These are phyloP conservation scores for Clepsis dumicolana DNA, from an alignment of 2,888 invertebrate genomes.

Conservation along the genomic window DNA sequence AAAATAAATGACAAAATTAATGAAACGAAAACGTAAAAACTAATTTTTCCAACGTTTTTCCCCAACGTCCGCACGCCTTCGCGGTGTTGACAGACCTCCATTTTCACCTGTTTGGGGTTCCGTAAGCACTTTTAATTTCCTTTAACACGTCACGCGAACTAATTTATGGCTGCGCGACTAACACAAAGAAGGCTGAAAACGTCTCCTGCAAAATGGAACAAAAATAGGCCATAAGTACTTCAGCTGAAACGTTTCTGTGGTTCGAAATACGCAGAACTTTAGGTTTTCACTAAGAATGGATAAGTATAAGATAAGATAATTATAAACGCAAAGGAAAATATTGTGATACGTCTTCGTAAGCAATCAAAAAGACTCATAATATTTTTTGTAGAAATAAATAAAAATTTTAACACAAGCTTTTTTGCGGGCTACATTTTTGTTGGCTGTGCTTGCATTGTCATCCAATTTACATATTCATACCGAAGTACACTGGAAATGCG, in stretches of 20 bases:
- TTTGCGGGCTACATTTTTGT: too few relatives aligned
- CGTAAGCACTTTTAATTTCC: conserved; percentile 37
- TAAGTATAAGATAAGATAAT: too few relatives aligned
- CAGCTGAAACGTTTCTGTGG: not conserved
- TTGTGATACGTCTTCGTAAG: too few relatives aligned
- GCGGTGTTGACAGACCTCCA: conserved; percentile 23
- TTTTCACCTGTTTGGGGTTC: conserved; percentile 35
- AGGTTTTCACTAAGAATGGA: not conserved
- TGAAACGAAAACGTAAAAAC: not conserved
- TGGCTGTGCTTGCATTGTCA: too few relatives aligned
- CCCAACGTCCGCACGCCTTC: not conserved
- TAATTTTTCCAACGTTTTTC: too few relatives aligned
- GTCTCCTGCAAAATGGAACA: not conserved
- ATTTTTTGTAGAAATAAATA: too few relatives aligned
- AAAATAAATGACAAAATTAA: not conserved
- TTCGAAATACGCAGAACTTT: not conserved
- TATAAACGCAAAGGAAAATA: too few relatives aligned
- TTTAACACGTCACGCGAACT: conserved; percentile 22
- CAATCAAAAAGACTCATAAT: too few relatives aligned
- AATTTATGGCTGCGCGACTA: conserved; percentile 28
- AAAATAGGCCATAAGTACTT: not conserved
- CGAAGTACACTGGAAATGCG: too few relatives aligned
- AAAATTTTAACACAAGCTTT: too few relatives aligned
- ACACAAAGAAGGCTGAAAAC: conserved; percentile 3
- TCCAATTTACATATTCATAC: too few relatives aligned